Conservation (phyloP, 2,797 vertebrate genomes). For the Psittacula derbiana region DNA sequence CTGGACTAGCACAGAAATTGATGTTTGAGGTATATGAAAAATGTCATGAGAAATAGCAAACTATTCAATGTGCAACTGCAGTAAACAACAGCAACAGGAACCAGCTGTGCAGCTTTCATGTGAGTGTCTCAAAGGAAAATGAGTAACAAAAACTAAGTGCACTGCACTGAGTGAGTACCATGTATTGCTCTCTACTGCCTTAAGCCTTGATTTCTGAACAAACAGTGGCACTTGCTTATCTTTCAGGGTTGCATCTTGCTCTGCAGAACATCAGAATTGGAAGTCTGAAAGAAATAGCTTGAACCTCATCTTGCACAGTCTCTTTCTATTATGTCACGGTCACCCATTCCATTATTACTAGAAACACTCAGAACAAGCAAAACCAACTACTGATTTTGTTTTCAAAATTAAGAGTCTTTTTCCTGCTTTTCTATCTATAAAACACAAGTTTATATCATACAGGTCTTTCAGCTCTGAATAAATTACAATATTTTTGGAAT, state of each 20-base stretch:
- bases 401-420: conserved; percentile 12
- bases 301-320: not conserved
- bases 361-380: not conserved
- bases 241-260: not conserved
- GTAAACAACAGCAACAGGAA: not conserved
- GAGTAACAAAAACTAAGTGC: not conserved
- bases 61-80: not conserved
- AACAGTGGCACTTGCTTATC: not conserved
- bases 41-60: not conserved
- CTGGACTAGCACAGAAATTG: not conserved
- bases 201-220: not conserved
- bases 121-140: conserved; percentile 12
- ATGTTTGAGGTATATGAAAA: not conserved
- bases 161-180: not conserved
- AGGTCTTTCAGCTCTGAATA: not conserved
- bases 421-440: not conserved
- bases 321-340: not conserved
- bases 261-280: not conserved
- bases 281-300: not conserved
- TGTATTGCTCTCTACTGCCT: not conserved
- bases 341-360: not conserved
- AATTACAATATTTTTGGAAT: not conserved
- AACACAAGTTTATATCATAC: not conserved
- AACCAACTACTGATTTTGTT: conserved; percentile 2
- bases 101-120: not conserved